Evolutionary conservation across 1,140 invertebrate species (phyloP), one percentile per base, ranked within the genome.

Genomic region (Papilio xuthus): DNA sequence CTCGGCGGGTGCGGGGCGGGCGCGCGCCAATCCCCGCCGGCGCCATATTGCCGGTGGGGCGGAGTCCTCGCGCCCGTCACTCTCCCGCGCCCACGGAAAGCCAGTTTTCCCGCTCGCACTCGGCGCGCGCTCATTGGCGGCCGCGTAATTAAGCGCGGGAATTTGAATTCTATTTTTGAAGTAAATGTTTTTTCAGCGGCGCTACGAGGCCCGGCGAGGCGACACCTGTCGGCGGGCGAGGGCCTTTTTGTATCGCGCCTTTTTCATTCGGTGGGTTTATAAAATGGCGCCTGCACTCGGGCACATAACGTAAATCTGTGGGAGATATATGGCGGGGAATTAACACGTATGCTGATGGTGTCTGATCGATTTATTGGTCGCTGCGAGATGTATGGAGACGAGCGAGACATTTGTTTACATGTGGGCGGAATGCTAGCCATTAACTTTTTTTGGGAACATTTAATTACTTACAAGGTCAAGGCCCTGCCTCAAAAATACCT

Each of bases 111-210:
- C 82, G 80, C 86, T 92, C 92, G 78, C 90, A 87, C 90, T 70
- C 83, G 71, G 56, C 86, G 83, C 79, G 37, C 85, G 80, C 88
- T 89, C 88, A 93, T 93, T 93, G 92, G 92, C 90, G 85, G 90
- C 83, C 81, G 82, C 83, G 90, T 90, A 92, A 93, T 93, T 93
- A 92, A 92, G 88, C 92, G 91, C 92, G 91, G 89, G 91, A 92
- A 92, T 93, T 92, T 88, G 87, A 92, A 92, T 90, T 92, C 92
- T 93, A 93, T 93, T 93, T 93, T 93, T 91, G 90, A 90, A 90
- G 91, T 91, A 91, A 93, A 92, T 93, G 86, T 92, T 93, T 93
- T 93, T 93, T 93, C 92, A 92, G 92, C 81, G 81, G 75, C 56
- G 32, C 82, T 87, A 89, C 73, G 85, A 82, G 77, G 83, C 86